phyloP scores from a whole-genome alignment of 2,797 vertebrate genomes.

The Phrynocephalus forsythii region DNA sequence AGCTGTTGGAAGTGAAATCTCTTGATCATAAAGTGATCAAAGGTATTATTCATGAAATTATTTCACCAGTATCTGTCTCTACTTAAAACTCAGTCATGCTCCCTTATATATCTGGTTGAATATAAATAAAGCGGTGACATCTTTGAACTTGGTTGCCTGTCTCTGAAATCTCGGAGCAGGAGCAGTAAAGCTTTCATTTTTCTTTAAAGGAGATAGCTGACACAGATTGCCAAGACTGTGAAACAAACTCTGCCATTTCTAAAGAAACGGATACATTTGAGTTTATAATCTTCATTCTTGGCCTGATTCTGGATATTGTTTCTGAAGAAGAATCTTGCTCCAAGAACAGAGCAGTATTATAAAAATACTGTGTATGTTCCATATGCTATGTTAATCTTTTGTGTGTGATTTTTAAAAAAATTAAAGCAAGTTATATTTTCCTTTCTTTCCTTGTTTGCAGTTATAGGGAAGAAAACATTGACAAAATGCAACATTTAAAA shows the following conservation, averaged over 20 bases:
- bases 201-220: neutral
- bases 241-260: neutral
- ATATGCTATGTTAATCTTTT: neutral
- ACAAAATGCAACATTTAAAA: neutral
- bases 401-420: neutral
- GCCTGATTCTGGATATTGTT: neutral
- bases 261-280: neutral
- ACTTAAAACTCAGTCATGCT: neutral
- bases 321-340: neutral
- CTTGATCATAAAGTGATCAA: neutral
- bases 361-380: neutral
- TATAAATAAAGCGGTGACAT: too few relatives aligned
- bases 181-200: neutral
- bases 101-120: neutral
- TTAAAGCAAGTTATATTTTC: neutral
- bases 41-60: neutral
- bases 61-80: too few relatives aligned
- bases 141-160: neutral
- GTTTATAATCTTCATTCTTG: neutral
- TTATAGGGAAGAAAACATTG: neutral
- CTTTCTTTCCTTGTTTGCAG: neutral
- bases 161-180: neutral
- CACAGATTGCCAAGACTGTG: neutral
- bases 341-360: neutral
- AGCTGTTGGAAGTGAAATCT: neutral